phyloP scores from a whole-genome alignment of 2,113 vertebrate species.

The Tragelaphus scriptus region DNA sequence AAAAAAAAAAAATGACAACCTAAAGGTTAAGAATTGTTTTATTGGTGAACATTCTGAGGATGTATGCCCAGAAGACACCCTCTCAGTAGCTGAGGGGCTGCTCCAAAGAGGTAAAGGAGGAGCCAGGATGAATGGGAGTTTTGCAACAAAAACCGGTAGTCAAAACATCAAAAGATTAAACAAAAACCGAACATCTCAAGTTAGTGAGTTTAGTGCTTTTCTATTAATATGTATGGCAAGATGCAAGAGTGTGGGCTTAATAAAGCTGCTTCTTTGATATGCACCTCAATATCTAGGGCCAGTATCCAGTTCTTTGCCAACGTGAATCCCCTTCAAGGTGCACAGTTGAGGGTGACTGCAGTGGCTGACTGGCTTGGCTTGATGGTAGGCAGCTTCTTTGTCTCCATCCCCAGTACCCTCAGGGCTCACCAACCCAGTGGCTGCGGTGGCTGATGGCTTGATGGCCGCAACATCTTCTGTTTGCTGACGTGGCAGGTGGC shows the following conservation, averaged over 20 bases:
- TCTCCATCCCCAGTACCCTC: neutral
- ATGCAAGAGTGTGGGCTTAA: neutral
- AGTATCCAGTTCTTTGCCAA: neutral
- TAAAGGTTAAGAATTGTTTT: neutral
- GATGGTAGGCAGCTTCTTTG: neutral
- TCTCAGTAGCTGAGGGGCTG: neutral
- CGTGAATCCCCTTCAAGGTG: neutral
- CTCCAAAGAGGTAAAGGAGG: neutral
- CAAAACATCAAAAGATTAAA: neutral
- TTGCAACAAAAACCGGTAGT: neutral
- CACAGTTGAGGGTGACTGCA: neutral
- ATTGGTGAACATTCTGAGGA: neutral
- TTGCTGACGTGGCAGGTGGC: neutral
- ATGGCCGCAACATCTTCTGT: neutral
- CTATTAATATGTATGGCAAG: neutral
- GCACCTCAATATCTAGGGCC: neutral
- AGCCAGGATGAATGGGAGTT: neutral
- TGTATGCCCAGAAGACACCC: neutral
- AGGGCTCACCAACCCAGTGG: neutral
- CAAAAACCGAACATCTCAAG: neutral
- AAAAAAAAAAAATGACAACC: neutral
- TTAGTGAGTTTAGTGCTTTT: neutral
- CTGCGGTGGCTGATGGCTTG: neutral
- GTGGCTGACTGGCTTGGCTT: neutral
- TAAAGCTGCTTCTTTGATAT: neutral